phyloP scores from a whole-genome alignment of 1,140 invertebrate genomes.

The Drosophila sechellia region DNA sequence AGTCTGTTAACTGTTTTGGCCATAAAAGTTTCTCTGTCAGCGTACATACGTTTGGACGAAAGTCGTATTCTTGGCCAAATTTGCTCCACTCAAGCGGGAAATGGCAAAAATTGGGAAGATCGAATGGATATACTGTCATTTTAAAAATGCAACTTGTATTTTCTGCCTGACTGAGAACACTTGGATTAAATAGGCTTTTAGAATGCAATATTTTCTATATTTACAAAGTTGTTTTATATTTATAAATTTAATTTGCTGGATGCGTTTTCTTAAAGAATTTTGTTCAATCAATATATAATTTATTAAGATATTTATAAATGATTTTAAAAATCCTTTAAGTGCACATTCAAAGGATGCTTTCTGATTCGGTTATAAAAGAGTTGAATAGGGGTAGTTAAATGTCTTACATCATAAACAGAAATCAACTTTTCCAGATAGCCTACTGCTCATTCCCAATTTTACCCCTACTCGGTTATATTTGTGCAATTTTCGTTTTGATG shows the following conservation, averaged over 20 bases:
- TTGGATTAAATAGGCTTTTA: background rate
- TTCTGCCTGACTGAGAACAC: slow-evolving; percentile 11
- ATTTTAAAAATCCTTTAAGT: background rate
- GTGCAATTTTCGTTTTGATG: slow-evolving; percentile 67
- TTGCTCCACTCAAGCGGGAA: slow-evolving; percentile 25
- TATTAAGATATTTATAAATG: background rate
- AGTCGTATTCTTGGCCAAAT: slow-evolving; percentile 12
- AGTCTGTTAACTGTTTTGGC: slow-evolving; percentile 39
- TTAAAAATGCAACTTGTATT: slow-evolving; percentile 28
- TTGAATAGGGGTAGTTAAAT: background rate
- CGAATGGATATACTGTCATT: slow-evolving; percentile 16
- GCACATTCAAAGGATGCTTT: background rate
- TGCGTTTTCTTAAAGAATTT: too few relatives aligned
- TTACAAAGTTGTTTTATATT: background rate
- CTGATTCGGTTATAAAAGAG: background rate
- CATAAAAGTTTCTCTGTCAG: slow-evolving; percentile 24
- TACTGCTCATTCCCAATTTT: background rate
- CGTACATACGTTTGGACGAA: background rate
- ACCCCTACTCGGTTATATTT: slow-evolving; percentile 24
- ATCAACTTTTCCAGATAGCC: slow-evolving; percentile 1
- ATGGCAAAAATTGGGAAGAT: slow-evolving; percentile 22
- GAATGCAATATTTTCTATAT: background rate
- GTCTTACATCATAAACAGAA: slow-evolving; percentile 3
- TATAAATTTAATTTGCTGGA: too few relatives aligned
- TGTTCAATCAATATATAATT: background rate